A percentile compares a stretch with the other conserved stretches of the same genome.
These are phyloP conservation scores for Atlantisia rogersi DNA, from an alignment of 2,113 vertebrate genomes.

Conservation along the genomic window DNA sequence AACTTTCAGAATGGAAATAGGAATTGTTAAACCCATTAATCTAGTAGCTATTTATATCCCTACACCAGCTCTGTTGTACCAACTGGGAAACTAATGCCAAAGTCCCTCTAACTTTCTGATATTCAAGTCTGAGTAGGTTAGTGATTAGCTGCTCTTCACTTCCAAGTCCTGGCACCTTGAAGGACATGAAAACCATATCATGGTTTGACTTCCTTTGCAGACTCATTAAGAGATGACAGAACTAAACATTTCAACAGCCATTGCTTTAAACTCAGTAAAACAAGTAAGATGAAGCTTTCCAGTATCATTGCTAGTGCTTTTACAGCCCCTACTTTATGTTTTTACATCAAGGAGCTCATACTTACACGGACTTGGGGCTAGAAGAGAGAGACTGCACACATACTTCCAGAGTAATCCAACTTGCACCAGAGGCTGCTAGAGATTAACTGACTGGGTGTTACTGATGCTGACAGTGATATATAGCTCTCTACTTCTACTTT, in stretches of 20 bases:
- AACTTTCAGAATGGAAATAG: background rate
- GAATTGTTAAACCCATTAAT: background rate
- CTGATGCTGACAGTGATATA: slow-evolving; percentile 38
- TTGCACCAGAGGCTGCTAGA: background rate
- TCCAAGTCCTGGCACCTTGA: background rate
- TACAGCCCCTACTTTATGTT: background rate
- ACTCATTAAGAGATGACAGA: background rate
- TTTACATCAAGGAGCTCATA: background rate
- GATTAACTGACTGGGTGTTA: slow-evolving; percentile 21
- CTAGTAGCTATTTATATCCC: background rate
- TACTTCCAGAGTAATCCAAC: background rate
- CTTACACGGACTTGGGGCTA: background rate
- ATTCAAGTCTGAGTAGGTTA: background rate
- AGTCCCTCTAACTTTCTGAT: background rate
- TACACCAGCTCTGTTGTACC: background rate
- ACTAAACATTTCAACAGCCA: background rate
- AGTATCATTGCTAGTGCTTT: background rate
- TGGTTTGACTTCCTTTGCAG: background rate
- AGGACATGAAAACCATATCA: background rate
- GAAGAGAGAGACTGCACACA: background rate
- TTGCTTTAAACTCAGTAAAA: background rate
- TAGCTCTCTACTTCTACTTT: background rate
- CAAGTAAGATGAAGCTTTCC: background rate
- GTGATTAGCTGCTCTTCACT: background rate
- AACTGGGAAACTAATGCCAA: background rate